These are phyloP conservation scores for Caenorhabditis angaria DNA, from an alignment of 2,888 invertebrate genomes.

Conservation along the genomic window DNA sequence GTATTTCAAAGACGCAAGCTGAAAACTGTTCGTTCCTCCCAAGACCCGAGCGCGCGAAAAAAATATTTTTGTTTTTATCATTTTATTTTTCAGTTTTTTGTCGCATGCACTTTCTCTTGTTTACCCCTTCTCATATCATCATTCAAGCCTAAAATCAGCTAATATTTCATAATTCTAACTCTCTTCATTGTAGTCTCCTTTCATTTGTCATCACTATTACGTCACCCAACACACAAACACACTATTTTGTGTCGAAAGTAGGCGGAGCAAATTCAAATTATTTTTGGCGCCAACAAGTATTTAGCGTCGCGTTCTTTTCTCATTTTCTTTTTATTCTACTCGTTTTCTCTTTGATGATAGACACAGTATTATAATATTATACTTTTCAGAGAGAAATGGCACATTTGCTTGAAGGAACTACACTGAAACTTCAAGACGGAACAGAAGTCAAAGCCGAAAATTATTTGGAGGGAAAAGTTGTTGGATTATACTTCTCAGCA, in stretches of 20 bases:
- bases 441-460: conserved; percentile 52
- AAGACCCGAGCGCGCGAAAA: background rate
- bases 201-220: background rate
- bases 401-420: conserved; percentile 39
- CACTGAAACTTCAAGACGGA: conserved; percentile 41
- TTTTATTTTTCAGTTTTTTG: background rate
- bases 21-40: background rate
- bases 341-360: too few species aligned
- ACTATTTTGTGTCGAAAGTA: background rate
- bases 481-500: conserved; percentile 76
- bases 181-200: background rate
- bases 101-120: background rate
- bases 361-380: too few species aligned
- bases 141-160: background rate
- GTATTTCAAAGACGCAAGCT: background rate
- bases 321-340: background rate
- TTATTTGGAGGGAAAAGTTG: conserved; percentile 69
- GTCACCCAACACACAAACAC: background rate
- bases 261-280: conserved; percentile 3
- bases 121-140: too few species aligned
- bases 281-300: background rate
- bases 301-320: background rate
- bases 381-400: conserved; percentile 49
- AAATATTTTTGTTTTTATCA: background rate
- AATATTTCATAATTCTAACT: background rate